Percentiles rank a stretch among this genome's conserved stretches.
Conservation (phyloP, 1,140 invertebrate species). For the Macrotrachela quadricornifera region DNA sequence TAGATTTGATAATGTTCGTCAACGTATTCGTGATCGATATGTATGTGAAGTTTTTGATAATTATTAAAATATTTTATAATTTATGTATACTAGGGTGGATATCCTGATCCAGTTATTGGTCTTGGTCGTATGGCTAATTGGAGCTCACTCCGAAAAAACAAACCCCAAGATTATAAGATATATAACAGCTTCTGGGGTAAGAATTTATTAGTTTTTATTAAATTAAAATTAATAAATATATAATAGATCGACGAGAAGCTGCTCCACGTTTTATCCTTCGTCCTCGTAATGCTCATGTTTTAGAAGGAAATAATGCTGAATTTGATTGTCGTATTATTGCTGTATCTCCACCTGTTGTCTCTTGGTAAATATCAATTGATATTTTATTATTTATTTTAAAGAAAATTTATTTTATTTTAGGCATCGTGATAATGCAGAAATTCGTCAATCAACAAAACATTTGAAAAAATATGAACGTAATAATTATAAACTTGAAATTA, state of each 20-base stretch:
- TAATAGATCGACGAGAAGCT: slow-evolving; percentile 71
- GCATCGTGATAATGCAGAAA: slow-evolving; percentile 58
- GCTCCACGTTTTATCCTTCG: slow-evolving; percentile 89
- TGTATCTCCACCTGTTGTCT: slow-evolving; percentile 69
- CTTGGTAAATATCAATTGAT: slow-evolving; percentile 62
- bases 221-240: no score
- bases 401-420: no score
- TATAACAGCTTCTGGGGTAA: slow-evolving; percentile 48
- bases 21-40: slow-evolving; percentile 49
- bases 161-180: slow-evolving; percentile 86
- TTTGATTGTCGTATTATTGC: slow-evolving; percentile 90
- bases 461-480: slow-evolving; percentile 92
- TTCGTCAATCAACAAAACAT: slow-evolving; percentile 88
- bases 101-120: slow-evolving; percentile 71
- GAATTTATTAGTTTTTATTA: no score
- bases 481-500: slow-evolving; percentile 91
- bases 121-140: slow-evolving; percentile 90
- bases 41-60: no score
- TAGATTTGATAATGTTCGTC: slow-evolving; percentile 60
- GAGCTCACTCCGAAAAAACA: slow-evolving; percentile 77
- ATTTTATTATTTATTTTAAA: no score
- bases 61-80: no score
- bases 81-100: slow-evolving; percentile 36
- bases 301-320: slow-evolving; percentile 85
- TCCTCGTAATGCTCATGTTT: slow-evolving; percentile 76